Percentiles rank a stretch among this genome's conserved stretches.
These are phyloP conservation scores for Cassiopea andromeda DNA, from an alignment of 30 jellyfish, hydroid and myxozoan genomes.

Conservation along the genomic window DNA sequence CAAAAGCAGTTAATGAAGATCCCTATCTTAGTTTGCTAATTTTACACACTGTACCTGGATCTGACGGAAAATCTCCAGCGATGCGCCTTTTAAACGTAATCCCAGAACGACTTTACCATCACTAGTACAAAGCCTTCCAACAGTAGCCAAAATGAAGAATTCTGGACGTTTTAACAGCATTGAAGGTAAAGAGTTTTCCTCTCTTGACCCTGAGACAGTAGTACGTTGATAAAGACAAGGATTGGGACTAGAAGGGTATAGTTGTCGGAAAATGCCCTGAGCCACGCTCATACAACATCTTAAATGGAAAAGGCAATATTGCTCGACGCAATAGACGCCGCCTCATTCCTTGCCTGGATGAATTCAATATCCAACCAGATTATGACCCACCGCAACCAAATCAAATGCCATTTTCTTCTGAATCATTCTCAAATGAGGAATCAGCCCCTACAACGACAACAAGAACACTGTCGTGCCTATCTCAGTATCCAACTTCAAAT, in stretches of 20 bases:
- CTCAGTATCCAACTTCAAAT: too few species aligned
- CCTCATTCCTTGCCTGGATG: too few species aligned
- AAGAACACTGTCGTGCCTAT: too few species aligned
- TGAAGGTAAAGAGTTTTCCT: not conserved
- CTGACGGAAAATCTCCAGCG: not conserved
- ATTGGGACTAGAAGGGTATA: constrained; percentile 40
- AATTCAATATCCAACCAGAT: too few species aligned
- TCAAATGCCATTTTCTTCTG: too few species aligned
- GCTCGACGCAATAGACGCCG: constrained; percentile 42
- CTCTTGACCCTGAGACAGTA: not conserved
- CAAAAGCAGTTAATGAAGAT: not conserved
- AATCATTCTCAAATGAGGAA: too few species aligned
- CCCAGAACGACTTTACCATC: not conserved
- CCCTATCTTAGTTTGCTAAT: not conserved
- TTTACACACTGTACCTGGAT: not conserved
- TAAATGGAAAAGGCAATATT: constrained; percentile 19
- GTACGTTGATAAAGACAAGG: constrained; percentile 35
- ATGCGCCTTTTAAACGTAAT: not conserved
- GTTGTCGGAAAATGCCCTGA: constrained; percentile 35
- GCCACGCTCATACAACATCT: constrained; percentile 43
- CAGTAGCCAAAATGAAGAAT: too few species aligned
- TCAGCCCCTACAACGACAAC: too few species aligned
- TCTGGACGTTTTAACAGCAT: not conserved
- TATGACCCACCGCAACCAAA: too few species aligned
- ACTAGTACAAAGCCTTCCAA: not conserved